phyloP scores from a whole-genome alignment of 2,888 invertebrate species.

The Pammene aurita region DNA sequence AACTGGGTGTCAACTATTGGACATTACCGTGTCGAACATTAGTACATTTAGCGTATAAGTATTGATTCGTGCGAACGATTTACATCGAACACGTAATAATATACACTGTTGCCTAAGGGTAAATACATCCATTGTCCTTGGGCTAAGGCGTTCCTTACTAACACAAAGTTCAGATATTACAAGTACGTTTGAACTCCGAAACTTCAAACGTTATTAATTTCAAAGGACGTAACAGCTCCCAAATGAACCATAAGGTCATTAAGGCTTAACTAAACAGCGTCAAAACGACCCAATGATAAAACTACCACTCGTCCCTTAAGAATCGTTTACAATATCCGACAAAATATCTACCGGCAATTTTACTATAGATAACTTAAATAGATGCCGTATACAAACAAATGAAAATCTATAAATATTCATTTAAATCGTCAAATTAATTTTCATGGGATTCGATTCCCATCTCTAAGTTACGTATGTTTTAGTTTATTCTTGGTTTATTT shows the following conservation, averaged over 20 bases:
- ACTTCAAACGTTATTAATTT: slow-evolving; percentile 17
- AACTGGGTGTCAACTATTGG: too few relatives aligned
- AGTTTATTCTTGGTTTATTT: too few relatives aligned
- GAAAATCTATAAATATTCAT: too few relatives aligned
- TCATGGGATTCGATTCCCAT: too few relatives aligned
- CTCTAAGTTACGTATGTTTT: too few relatives aligned
- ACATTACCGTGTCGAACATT: too few relatives aligned
- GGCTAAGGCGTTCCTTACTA: neutral
- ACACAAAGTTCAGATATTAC: neutral
- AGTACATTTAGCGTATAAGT: too few relatives aligned
- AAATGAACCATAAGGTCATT: slow-evolving; percentile 18
- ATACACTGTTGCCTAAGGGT: neutral
- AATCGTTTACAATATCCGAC: neutral
- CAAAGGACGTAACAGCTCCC: slow-evolving; percentile 32
- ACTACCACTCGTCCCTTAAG: neutral
- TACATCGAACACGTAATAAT: too few relatives aligned
- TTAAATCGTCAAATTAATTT: too few relatives aligned
- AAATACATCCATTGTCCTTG: neutral
- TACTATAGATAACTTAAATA: too few relatives aligned
- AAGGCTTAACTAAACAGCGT: slow-evolving; percentile 23
- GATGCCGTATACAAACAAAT: too few relatives aligned
- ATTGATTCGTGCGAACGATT: too few relatives aligned
- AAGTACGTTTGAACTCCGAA: neutral
- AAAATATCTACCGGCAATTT: neutral
- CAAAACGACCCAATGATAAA: slow-evolving; percentile 13